Evolutionary conservation across 1,140 invertebrate genomes (phyloP).

Genomic region (Wiebesia pumilae): DNA sequence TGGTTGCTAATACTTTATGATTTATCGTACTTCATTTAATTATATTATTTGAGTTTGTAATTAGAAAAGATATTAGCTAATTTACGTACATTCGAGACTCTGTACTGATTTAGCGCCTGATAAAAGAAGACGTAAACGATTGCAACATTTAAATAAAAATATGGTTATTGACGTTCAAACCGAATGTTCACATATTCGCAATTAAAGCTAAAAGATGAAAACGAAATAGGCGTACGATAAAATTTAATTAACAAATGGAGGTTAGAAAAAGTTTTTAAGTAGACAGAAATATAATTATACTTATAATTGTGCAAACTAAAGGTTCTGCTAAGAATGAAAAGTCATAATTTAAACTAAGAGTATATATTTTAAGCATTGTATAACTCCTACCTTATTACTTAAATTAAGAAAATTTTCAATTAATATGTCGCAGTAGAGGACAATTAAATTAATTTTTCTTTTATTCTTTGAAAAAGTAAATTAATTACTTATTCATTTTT

Average conservation of each 20-base stretch:
- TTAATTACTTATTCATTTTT: not conserved
- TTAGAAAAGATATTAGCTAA: too few species aligned
- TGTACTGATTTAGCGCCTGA: not conserved
- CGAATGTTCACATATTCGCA: not conserved
- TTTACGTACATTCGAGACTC: too few species aligned
- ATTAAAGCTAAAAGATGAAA: not conserved
- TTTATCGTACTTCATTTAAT: too few species aligned
- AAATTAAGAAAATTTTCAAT: not conserved
- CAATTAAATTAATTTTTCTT: not conserved
- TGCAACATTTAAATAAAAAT: not conserved
- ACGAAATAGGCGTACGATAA: not conserved
- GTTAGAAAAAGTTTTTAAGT: not conserved
- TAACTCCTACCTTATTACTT: not conserved
- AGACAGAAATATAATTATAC: not conserved
- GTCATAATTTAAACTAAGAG: not conserved
- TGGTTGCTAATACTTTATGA: too few species aligned
- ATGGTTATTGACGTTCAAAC: conserved; percentile 14
- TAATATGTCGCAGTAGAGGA: not conserved
- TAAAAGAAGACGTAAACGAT: not conserved
- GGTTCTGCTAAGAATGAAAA: not conserved
- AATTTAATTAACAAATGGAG: conserved; percentile 16
- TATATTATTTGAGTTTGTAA: too few species aligned
- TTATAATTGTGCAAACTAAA: not conserved
- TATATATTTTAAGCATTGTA: not conserved
- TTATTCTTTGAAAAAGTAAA: not conserved